phyloP scores from a whole-genome alignment of 2,888 invertebrate genomes.

The Plagodis pulveraria region DNA sequence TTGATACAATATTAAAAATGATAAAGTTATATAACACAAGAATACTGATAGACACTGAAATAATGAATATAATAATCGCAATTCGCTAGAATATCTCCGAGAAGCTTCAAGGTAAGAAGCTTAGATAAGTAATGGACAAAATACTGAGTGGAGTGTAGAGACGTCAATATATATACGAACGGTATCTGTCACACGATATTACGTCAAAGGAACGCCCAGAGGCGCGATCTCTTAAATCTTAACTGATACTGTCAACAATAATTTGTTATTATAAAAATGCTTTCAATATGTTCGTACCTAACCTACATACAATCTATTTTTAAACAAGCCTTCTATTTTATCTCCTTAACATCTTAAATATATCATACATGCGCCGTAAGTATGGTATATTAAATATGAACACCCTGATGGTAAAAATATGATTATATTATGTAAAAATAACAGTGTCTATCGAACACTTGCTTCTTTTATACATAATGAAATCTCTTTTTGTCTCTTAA shows the following conservation, averaged over 20 bases:
- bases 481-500: too few species aligned
- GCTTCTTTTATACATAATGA: too few species aligned
- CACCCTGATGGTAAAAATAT: too few species aligned
- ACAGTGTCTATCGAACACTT: too few species aligned
- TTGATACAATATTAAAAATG: slow-evolving; percentile 44
- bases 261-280: slow-evolving; percentile 59
- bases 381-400: too few species aligned
- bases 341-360: too few species aligned
- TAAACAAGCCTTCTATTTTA: too few species aligned
- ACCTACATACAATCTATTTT: not conserved
- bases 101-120: slow-evolving; percentile 81
- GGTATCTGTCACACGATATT: slow-evolving; percentile 77
- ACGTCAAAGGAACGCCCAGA: slow-evolving; percentile 83
- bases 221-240: slow-evolving; percentile 75
- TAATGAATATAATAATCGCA: slow-evolving; percentile 55
- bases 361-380: too few species aligned
- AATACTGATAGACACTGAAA: slow-evolving; percentile 25
- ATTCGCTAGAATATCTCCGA: slow-evolving; percentile 61
- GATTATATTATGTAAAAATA: too few species aligned
- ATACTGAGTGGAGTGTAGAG: slow-evolving; percentile 70
- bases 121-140: slow-evolving; percentile 80
- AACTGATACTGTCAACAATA: slow-evolving; percentile 70
- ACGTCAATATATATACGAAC: slow-evolving; percentile 80
- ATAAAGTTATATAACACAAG: slow-evolving; percentile 20
- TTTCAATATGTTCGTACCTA: slow-evolving; percentile 35